These are phyloP conservation scores for Monomorium pharaonis DNA, from an alignment of 1,140 invertebrate species.

Conservation along the genomic window DNA sequence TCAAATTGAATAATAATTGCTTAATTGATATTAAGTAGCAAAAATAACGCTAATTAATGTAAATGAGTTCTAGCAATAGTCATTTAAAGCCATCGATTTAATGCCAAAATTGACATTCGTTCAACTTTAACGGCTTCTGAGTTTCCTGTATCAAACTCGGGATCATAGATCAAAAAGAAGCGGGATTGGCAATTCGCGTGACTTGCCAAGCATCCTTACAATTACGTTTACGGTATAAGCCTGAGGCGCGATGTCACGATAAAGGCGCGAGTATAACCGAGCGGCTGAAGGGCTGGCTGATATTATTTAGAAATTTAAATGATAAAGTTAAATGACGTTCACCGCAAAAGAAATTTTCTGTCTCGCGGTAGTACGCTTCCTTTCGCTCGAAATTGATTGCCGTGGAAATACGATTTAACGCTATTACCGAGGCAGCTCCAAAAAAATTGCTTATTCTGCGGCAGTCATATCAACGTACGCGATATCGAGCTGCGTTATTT, in stretches of 20 bases:
- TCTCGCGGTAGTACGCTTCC: neutral
- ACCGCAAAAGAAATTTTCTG: conserved; percentile 2
- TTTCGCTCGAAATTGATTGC: conserved; percentile 4
- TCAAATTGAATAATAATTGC: neutral
- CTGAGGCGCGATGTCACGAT: conserved; percentile 20
- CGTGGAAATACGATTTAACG: conserved; percentile 18
- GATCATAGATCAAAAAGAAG: conserved; percentile 32
- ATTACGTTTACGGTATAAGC: conserved; percentile 27
- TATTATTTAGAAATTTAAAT: conserved; percentile 48
- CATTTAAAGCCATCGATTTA: neutral
- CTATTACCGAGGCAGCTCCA: neutral
- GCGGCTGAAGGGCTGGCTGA: neutral
- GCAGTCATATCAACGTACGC: neutral
- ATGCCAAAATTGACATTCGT: neutral
- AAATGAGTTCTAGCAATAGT: neutral
- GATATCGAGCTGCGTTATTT: neutral
- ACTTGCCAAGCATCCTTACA: conserved; percentile 31
- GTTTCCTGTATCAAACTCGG: neutral
- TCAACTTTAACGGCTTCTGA: neutral
- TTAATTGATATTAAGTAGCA: conserved; percentile 3
- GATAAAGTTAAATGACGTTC: conserved; percentile 19
- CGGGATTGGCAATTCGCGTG: conserved; percentile 42
- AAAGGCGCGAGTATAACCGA: conserved; percentile 17
- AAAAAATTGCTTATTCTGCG: conserved; percentile 30
- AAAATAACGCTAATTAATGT: neutral